phyloP scores from a whole-genome alignment of 2,888 invertebrate species.

The Abrostola tripartita region DNA sequence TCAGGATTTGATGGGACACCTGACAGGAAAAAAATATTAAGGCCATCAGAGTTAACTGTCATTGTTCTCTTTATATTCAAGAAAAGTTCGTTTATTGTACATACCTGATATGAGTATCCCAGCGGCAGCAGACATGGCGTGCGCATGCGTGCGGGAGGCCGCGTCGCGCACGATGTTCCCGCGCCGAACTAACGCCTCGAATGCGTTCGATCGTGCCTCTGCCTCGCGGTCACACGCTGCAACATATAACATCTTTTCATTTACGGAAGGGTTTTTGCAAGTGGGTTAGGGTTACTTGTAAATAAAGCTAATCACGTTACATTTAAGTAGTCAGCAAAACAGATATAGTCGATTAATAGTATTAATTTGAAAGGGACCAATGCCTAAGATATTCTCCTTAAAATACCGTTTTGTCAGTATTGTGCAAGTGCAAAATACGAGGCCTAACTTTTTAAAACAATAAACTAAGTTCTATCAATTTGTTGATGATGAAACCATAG shows the following conservation, averaged over 20 bases:
- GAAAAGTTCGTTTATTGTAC: neutral
- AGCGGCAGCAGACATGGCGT: constrained; percentile 79
- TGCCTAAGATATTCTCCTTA: no score
- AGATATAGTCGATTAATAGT: no score
- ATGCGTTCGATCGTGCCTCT: constrained; percentile 71
- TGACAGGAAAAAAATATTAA: constrained; percentile 42
- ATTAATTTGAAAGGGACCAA: no score
- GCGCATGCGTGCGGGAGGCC: constrained; percentile 66
- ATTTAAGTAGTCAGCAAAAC: no score
- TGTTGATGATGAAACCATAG: no score
- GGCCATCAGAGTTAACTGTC: neutral
- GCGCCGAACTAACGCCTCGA: constrained; percentile 81
- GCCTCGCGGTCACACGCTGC: constrained; percentile 57
- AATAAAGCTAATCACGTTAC: no score
- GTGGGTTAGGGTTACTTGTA: neutral
- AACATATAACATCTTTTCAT: neutral
- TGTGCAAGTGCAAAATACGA: no score
- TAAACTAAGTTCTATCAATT: no score
- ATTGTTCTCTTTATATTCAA: neutral
- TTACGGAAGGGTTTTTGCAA: no score
- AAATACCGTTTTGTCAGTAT: no score
- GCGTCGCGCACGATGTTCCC: constrained; percentile 79
- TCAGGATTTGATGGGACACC: constrained; percentile 85
- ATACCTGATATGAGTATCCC: constrained; percentile 87
- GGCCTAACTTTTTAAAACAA: no score